phyloP scores from a whole-genome alignment of 2,113 vertebrate genomes.

The Pollimyrus isidori region DNA sequence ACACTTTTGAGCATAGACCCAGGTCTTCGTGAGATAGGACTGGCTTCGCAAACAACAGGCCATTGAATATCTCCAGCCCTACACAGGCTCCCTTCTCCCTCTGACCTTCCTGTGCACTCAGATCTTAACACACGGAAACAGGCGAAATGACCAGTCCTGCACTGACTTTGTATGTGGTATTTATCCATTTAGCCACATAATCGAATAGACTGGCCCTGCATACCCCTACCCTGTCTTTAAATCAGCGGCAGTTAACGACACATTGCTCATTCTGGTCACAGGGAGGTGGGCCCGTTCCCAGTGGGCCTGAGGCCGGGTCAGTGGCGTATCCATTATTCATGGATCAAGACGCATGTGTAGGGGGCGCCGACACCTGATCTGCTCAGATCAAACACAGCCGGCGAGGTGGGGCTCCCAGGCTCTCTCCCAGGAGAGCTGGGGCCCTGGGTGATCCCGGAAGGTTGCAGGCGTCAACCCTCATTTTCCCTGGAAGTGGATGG shows the following conservation, averaged over 20 bases:
- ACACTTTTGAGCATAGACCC: neutral
- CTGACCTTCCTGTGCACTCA: neutral
- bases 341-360: slow-evolving; percentile 60
- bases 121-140: neutral
- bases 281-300: slow-evolving; percentile 49
- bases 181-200: slow-evolving; percentile 25
- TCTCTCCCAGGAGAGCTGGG: neutral
- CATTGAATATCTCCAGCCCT: neutral
- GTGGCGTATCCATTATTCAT: slow-evolving; percentile 68
- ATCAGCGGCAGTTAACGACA: slow-evolving; percentile 64
- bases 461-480: neutral
- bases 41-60: neutral
- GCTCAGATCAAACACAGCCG: slow-evolving; percentile 61
- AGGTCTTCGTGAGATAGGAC: neutral
- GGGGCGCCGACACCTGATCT: slow-evolving; percentile 58
- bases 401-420: slow-evolving; percentile 42
- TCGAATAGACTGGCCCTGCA: neutral
- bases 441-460: slow-evolving; percentile 39
- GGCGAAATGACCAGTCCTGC: neutral
- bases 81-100: neutral
- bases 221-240: slow-evolving; percentile 38
- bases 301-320: slow-evolving; percentile 41
- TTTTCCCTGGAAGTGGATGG: neutral
- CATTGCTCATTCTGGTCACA: slow-evolving; percentile 65
- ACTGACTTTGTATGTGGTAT: slow-evolving; percentile 22